Conservation (phyloP, 1,140 invertebrate genomes). For the Manduca sexta region DNA sequence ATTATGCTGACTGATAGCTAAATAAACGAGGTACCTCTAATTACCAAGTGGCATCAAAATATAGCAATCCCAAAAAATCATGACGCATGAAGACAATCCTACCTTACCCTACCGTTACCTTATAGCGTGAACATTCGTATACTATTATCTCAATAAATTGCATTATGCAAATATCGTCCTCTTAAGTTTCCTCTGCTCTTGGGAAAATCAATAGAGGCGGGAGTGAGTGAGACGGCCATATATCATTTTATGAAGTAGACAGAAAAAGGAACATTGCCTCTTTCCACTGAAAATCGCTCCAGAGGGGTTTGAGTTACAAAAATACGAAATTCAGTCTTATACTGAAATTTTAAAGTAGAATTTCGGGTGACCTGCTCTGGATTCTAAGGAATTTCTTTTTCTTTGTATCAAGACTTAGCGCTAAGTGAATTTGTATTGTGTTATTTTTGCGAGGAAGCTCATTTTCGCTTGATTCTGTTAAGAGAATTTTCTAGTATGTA, state of each 20-base stretch:
- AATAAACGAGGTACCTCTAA: too few relatives aligned
- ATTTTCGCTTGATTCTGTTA: slow-evolving; percentile 8
- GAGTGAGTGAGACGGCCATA: slow-evolving; percentile 25
- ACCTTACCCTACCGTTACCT: too few relatives aligned
- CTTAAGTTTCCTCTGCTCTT: slow-evolving; percentile 26
- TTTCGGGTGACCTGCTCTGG: slow-evolving; percentile 16
- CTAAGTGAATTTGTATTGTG: slow-evolving; percentile 20
- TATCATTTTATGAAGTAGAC: slow-evolving; percentile 8
- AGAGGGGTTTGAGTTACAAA: slow-evolving; percentile 12
- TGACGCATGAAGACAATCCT: too few relatives aligned
- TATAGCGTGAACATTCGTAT: too few relatives aligned
- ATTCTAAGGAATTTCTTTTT: neutral
- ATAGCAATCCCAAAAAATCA: too few relatives aligned
- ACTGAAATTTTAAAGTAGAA: neutral
- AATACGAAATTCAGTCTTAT: slow-evolving; percentile 13
- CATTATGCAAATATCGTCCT: slow-evolving; percentile 43
- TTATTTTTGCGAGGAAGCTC: slow-evolving; percentile 6
- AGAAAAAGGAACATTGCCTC: slow-evolving; percentile 24
- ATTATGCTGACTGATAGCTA: too few relatives aligned
- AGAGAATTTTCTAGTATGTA: slow-evolving; percentile 36
- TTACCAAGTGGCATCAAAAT: too few relatives aligned
- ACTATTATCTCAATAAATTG: slow-evolving; percentile 21
- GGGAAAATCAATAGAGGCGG: slow-evolving; percentile 56
- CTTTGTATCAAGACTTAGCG: slow-evolving; percentile 6
- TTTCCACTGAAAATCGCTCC: slow-evolving; percentile 13